Percentiles rank a stretch among this genome's conserved stretches.
phyloP scores from a whole-genome alignment of 2,888 invertebrate genomes.

The Drosophila peninsularis region DNA sequence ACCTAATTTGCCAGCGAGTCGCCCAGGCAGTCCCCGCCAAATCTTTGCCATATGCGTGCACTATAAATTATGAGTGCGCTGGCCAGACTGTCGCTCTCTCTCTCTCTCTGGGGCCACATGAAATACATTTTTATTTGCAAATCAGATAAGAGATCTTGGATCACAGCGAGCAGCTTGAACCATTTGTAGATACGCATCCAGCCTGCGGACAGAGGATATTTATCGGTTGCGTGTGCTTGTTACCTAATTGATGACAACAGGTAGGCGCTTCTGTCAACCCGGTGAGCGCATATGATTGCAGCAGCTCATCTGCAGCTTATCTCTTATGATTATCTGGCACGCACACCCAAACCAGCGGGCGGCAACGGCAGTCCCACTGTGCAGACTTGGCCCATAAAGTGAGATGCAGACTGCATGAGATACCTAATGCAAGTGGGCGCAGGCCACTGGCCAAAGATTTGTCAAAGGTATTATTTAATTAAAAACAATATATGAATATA shows the following conservation, averaged over 20 bases:
- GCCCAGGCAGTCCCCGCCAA: not conserved
- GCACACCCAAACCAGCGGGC: constrained; percentile 66
- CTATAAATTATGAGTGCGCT: constrained; percentile 69
- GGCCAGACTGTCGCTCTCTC: constrained; percentile 1
- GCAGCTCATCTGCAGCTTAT: constrained; percentile 33
- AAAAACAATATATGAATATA: too few species aligned
- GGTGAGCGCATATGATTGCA: constrained; percentile 41
- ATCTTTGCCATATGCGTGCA: constrained; percentile 27
- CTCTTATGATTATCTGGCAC: constrained; percentile 65
- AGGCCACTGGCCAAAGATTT: too few species aligned
- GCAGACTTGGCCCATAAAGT: too few species aligned
- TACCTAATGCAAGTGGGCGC: too few species aligned
- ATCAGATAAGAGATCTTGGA: constrained; percentile 72
- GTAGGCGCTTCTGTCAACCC: constrained; percentile 82
- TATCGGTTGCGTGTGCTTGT: constrained; percentile 83
- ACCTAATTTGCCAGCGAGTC: constrained; percentile 68
- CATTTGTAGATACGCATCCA: constrained; percentile 48
- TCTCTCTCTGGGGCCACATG: constrained; percentile 41
- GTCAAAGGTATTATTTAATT: too few species aligned
- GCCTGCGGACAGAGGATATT: constrained; percentile 52
- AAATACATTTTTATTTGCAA: constrained; percentile 76
- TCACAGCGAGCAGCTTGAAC: constrained; percentile 45
- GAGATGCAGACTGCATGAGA: constrained; percentile 1
- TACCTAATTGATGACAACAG: constrained; percentile 84
- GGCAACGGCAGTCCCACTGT: constrained; percentile 36